Base-by-base conservation (phyloP, 2,797 vertebrate genomes). In the Rhynchonycteris naso region DNA sequence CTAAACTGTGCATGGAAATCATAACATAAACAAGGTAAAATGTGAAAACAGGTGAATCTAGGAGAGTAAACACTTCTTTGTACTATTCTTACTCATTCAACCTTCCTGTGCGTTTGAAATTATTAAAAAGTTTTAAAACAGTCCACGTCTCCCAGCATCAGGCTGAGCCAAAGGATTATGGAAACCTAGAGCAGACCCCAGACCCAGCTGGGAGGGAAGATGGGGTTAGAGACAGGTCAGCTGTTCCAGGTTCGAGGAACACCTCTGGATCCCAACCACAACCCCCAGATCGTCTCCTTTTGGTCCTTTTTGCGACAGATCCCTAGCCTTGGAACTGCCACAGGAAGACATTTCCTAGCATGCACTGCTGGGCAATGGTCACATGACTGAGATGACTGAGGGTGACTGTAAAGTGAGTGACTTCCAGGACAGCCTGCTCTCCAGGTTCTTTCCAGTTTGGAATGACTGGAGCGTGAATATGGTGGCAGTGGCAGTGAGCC, bases 331-430 rank as follows among this genome's bases (percentile, higher is more conserved):
- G 1, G 10, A 15, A 61, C 1, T 1, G 11, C 59, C 69, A 38
- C 2, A 61, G 63, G 52, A 5, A n/a, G 85, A 82, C 92, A 76
- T 26, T 68, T 89, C 86, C 78, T 38, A 68, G 61, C 7, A 28
- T n/a, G n/a, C 38, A 52, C 2, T 5, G 61, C 61, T 7, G 7
- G 30, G 50, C 3, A 9, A 12, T 0, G 9, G 28, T 52, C 47
- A 43, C 10, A 3, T 10, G 7, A 50, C 19, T n/a, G 2, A 18
- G 50, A 47, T 61, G 68, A 71, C 28, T 7, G 0, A 13, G 33
- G 52, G 54, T 28, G 43, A n/a, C 33, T 0, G 1, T 11, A 65
- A 68, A 38, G 69, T 10, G 9, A 35, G 26, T 10, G 8, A 7
- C 54, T 43, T 61, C 54, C 1, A 6, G 56, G 50, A 74, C 35